Evolutionary conservation across 1,140 invertebrate genomes (phyloP).

Genomic region (Drosophila tropicalis): DNA sequence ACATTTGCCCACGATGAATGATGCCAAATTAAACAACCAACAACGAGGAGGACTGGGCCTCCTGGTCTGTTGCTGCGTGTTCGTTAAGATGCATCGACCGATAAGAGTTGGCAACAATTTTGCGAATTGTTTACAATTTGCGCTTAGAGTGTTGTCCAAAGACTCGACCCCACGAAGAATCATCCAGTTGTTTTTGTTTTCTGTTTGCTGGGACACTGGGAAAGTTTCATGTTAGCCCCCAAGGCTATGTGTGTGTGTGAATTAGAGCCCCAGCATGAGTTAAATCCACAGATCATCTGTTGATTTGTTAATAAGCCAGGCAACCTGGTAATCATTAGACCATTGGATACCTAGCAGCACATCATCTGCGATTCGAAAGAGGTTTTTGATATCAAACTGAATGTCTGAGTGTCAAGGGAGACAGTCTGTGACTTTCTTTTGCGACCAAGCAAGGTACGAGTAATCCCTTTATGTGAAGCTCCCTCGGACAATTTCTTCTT

Average conservation of each 20-base stretch:
- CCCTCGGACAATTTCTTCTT: background rate
- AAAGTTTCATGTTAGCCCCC: slow-evolving; percentile 34
- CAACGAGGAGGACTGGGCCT: slow-evolving; percentile 16
- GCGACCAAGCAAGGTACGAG: no score
- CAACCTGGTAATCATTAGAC: no score
- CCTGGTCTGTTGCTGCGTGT: slow-evolving; percentile 61
- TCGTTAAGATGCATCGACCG: slow-evolving; percentile 64
- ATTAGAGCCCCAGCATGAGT: no score
- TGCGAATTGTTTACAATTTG: slow-evolving; percentile 78
- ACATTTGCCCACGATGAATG: slow-evolving; percentile 73
- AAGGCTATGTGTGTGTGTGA: slow-evolving; percentile 39
- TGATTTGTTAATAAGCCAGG: slow-evolving; percentile 69
- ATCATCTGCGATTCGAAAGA: no score
- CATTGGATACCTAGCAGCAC: no score
- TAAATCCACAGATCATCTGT: slow-evolving; percentile 39
- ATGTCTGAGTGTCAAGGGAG: no score
- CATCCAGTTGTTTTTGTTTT: no score
- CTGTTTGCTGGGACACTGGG: slow-evolving; percentile 34
- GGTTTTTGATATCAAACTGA: no score
- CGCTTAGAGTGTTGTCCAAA: slow-evolving; percentile 33
- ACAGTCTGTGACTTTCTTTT: no score
- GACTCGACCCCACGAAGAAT: no score
- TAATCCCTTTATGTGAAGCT: no score
- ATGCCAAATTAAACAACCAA: slow-evolving; percentile 54
- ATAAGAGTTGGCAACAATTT: slow-evolving; percentile 71